phyloP scores from a whole-genome alignment of 2,113 vertebrate species.

The Pithys albifrons region DNA sequence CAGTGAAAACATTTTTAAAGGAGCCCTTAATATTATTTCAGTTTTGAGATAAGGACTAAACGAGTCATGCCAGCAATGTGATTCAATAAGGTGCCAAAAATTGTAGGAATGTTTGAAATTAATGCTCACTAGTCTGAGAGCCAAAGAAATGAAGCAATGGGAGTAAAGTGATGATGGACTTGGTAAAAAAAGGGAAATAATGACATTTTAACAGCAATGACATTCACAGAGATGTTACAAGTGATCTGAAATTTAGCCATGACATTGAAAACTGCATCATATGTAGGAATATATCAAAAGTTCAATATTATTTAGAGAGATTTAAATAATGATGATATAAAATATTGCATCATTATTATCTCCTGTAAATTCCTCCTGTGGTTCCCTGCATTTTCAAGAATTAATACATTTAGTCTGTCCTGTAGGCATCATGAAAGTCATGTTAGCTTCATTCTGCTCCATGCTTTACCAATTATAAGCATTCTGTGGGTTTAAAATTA shows the following conservation, averaged over 20 bases:
- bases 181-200: neutral
- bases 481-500: neutral
- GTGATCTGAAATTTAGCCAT: neutral
- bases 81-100: neutral
- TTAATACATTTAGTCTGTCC: neutral
- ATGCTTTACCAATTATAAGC: neutral
- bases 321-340: neutral
- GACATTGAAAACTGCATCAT: neutral
- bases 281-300: neutral
- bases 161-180: neutral
- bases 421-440: neutral
- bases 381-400: neutral
- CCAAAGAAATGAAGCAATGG: neutral
- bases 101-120: neutral
- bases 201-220: neutral
- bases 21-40: neutral
- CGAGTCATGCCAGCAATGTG: neutral
- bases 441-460: neutral
- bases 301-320: neutral
- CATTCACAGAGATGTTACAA: neutral
- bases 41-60: neutral
- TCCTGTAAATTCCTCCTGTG: neutral
- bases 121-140: neutral
- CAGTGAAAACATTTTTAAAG: neutral
- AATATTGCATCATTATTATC: neutral